Percentiles rank a stretch among this genome's conserved stretches.
phyloP scores from a whole-genome alignment of 2,797 vertebrate species.

The Trachurus trachurus region DNA sequence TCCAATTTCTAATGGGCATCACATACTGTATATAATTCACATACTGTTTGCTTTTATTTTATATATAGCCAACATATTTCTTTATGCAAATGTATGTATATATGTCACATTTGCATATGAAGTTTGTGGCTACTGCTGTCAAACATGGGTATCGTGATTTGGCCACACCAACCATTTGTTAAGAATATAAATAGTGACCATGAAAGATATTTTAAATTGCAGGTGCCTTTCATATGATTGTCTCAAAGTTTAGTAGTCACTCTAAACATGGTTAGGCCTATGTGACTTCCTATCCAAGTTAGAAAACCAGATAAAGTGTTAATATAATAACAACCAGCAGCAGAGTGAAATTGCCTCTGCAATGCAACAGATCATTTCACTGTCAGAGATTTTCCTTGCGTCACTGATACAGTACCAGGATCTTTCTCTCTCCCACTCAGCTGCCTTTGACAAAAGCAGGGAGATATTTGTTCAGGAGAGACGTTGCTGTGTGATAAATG shows the following conservation, averaged over 20 bases:
- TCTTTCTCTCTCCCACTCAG: not conserved
- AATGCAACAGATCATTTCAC: not conserved
- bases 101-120: no score
- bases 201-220: not conserved
- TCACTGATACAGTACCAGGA: not conserved
- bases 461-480: not conserved
- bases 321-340: not conserved
- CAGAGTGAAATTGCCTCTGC: not conserved
- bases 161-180: no score
- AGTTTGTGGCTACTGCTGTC: no score
- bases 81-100: no score
- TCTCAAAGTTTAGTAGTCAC: not conserved
- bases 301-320: not conserved
- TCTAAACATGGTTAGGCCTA: not conserved
- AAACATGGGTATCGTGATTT: not conserved
- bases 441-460: not conserved
- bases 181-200: not conserved
- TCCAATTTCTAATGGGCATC: no score
- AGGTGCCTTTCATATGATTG: not conserved
- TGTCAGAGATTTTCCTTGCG: not conserved
- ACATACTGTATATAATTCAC: no score
- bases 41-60: no score
- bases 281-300: not conserved
- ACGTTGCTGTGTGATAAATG: constrained; percentile 28
- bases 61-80: no score